Evolutionary conservation across 2,797 vertebrate species (phyloP).

Genomic region (Champsocephalus gunnari): DNA sequence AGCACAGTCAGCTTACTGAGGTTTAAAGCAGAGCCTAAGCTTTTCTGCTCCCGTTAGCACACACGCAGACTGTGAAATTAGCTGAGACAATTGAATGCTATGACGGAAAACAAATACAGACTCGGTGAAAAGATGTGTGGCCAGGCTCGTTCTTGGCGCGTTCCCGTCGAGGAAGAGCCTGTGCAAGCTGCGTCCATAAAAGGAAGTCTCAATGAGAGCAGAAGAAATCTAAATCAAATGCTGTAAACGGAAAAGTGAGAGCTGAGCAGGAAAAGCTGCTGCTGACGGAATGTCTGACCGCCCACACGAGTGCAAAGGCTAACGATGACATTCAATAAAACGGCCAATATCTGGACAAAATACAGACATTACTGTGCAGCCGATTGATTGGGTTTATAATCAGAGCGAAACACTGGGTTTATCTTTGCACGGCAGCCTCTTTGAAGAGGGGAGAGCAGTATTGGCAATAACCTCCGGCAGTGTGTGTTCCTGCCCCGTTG

Average conservation of each 20-base stretch:
- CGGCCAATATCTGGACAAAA: conserved; percentile 39
- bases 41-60: conserved; percentile 57
- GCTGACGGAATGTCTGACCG: conserved; percentile 36
- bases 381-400: conserved; percentile 42
- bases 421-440: conserved; percentile 4
- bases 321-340: conserved; percentile 50
- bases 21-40: conserved; percentile 69
- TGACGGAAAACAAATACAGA: conserved; percentile 47
- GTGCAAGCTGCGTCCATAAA: conserved; percentile 19
- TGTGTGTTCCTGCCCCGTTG: conserved; percentile 55
- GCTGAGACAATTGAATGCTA: conserved; percentile 63
- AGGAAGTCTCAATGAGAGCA: conserved; percentile 26
- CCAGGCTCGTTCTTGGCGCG: conserved; percentile 48
- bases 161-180: conserved; percentile 16
- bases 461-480: conserved; percentile 56
- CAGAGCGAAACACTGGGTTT: conserved; percentile 28
- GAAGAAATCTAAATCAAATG: conserved; percentile 25
- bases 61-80: conserved; percentile 66
- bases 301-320: conserved; percentile 31
- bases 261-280: conserved; percentile 16
- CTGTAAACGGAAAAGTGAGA: conserved; percentile 23
- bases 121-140: conserved; percentile 51
- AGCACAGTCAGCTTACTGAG: conserved; percentile 63
- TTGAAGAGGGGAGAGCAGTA: conserved; percentile 27
- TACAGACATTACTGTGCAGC: conserved; percentile 23